These are phyloP conservation scores for Ryuthela nishihirai DNA, from an alignment of 2,888 invertebrate species.

Conservation along the genomic window DNA sequence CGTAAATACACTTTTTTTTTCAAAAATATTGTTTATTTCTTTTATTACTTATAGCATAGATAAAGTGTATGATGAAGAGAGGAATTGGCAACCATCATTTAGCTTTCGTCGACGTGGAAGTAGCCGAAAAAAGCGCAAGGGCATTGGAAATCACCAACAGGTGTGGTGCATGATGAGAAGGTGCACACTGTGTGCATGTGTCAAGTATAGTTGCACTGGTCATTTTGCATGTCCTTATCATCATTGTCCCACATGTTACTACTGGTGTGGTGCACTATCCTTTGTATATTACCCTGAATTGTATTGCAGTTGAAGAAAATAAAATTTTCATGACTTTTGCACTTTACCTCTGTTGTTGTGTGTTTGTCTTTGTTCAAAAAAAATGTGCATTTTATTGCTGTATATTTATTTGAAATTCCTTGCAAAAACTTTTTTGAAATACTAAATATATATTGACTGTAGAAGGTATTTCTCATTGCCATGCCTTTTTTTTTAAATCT, in stretches of 20 bases:
- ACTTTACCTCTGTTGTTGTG: constrained; percentile 28
- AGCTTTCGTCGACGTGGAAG: constrained; percentile 51
- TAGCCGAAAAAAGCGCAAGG: constrained; percentile 46
- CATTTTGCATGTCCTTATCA: constrained; percentile 33
- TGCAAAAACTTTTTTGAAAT: too few species aligned
- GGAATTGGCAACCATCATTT: constrained; percentile 48
- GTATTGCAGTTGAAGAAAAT: constrained; percentile 15
- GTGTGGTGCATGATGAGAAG: constrained; percentile 25
- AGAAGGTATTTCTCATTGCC: too few species aligned
- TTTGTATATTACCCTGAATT: constrained; percentile 13
- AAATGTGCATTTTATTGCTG: too few species aligned
- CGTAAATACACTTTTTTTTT: too few species aligned
- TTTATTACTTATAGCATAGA: constrained; percentile 45
- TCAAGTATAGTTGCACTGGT: constrained; percentile 19
- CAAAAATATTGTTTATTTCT: constrained; percentile 8
- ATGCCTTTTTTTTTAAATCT: too few species aligned
- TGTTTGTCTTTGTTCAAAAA: too few species aligned
- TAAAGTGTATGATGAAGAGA: constrained; percentile 45
- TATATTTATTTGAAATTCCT: too few species aligned
- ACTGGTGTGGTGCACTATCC: constrained; percentile 23
- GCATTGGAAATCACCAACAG: constrained; percentile 30
- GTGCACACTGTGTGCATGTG: constrained; percentile 15
- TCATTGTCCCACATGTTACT: constrained; percentile 11
- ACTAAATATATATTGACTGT: too few species aligned
- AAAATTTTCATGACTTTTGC: constrained; percentile 19